These are phyloP conservation scores for Phocoena sinus DNA, from an alignment of 2,113 vertebrate genomes.

Conservation along the genomic window DNA sequence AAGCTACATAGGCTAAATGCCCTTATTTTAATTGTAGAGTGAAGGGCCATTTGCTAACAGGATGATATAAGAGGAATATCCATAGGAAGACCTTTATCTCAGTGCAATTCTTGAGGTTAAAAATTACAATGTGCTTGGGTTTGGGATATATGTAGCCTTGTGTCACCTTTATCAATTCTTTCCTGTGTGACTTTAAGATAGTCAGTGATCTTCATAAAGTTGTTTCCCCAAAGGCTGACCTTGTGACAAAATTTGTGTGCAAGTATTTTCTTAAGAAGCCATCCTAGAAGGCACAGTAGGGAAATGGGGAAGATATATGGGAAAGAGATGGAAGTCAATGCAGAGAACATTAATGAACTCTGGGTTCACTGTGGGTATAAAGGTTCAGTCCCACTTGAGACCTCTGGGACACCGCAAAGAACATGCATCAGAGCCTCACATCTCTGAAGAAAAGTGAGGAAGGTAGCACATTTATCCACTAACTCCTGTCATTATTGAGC, in stretches of 20 bases:
- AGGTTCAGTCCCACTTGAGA: not conserved
- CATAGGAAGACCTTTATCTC: not conserved
- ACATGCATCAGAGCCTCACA: not conserved
- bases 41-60: not conserved
- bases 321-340: not conserved
- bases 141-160: not conserved
- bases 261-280: not conserved
- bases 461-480: not conserved
- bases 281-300: not conserved
- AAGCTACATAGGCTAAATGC: not conserved
- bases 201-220: not conserved
- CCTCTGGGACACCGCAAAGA: not conserved
- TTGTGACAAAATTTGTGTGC: not conserved
- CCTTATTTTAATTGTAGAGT: not conserved
- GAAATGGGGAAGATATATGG: not conserved
- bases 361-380: not conserved
- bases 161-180: not conserved
- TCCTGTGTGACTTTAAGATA: not conserved
- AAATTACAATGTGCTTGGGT: not conserved
- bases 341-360: not conserved
- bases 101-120: not conserved
- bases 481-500: too few relatives aligned
- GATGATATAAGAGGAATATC: not conserved
- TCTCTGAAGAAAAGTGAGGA: not conserved
- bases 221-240: not conserved